These are phyloP conservation scores for Mustelus asterias DNA, from an alignment of 2,113 vertebrate species.

Conservation along the genomic window DNA sequence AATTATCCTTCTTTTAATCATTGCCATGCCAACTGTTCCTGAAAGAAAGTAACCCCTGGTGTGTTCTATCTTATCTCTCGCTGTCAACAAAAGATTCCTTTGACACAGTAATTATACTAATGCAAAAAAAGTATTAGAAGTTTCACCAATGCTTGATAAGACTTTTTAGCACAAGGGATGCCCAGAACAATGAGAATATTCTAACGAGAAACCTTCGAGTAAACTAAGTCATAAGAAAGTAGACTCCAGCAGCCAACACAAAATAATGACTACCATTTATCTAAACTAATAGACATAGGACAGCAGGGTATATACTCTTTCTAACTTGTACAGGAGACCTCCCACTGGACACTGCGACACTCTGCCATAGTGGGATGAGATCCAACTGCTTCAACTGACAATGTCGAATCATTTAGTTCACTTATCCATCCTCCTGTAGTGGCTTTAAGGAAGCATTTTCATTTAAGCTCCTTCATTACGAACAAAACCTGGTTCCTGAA, in stretches of 20 bases:
- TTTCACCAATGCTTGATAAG: neutral
- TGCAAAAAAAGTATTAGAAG: neutral
- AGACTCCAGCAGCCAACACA: neutral
- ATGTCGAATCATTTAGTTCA: neutral
- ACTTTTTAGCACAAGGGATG: neutral
- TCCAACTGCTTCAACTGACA: neutral
- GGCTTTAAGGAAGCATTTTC: neutral
- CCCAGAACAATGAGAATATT: neutral
- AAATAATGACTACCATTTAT: conserved; percentile 14
- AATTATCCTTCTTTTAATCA: neutral
- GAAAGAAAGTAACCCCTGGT: neutral
- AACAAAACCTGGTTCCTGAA: neutral
- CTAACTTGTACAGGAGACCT: neutral
- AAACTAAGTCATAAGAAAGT: neutral
- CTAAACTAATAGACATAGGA: neutral
- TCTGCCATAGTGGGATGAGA: neutral
- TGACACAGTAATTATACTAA: neutral
- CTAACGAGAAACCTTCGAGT: neutral
- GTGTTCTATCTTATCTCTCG: neutral
- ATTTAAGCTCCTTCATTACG: neutral
- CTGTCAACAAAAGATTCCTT: neutral
- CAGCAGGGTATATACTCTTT: conserved; percentile 2
- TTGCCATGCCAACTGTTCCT: neutral
- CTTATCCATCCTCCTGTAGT: neutral
- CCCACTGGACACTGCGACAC: neutral